phyloP scores from a whole-genome alignment of 2,797 vertebrate species.

The Syngnathus acus region DNA sequence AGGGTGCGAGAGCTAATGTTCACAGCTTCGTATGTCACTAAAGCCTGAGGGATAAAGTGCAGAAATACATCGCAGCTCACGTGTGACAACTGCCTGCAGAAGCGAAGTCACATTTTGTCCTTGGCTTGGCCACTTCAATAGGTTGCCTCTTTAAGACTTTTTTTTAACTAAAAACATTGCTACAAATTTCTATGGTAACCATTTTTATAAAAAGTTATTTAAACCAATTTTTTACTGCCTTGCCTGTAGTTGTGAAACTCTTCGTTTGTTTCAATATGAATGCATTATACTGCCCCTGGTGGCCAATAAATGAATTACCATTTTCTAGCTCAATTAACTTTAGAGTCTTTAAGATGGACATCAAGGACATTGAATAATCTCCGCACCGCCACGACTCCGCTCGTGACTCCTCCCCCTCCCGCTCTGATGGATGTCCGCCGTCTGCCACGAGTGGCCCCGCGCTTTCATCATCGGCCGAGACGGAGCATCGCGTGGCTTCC shows the following conservation, averaged over 20 bases:
- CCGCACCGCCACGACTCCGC: constrained; percentile 14
- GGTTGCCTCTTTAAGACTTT: background rate
- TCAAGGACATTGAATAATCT: background rate
- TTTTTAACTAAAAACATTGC: background rate
- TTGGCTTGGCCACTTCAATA: background rate
- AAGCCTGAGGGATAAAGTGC: constrained; percentile 40
- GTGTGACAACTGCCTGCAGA: constrained; percentile 33
- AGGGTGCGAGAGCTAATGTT: constrained; percentile 21
- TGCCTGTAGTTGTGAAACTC: no score
- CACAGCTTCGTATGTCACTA: constrained; percentile 40
- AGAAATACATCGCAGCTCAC: constrained; percentile 22
- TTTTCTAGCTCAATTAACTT: no score
- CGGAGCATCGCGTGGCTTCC: constrained; percentile 60
- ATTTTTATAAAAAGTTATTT: background rate
- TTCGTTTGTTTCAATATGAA: no score
- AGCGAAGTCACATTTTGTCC: constrained; percentile 30
- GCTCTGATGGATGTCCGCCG: constrained; percentile 61
- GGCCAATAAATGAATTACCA: no score
- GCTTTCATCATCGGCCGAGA: constrained; percentile 67
- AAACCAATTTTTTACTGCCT: no score
- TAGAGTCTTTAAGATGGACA: background rate
- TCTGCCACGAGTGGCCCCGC: constrained; percentile 53
- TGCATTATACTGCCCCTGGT: no score
- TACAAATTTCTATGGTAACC: background rate
- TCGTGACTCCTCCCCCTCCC: constrained; percentile 41